Percentiles rank a stretch among this genome's conserved stretches.
Evolutionary conservation across 1,140 invertebrate genomes (phyloP).

Genomic region (Phortica variegata): DNA sequence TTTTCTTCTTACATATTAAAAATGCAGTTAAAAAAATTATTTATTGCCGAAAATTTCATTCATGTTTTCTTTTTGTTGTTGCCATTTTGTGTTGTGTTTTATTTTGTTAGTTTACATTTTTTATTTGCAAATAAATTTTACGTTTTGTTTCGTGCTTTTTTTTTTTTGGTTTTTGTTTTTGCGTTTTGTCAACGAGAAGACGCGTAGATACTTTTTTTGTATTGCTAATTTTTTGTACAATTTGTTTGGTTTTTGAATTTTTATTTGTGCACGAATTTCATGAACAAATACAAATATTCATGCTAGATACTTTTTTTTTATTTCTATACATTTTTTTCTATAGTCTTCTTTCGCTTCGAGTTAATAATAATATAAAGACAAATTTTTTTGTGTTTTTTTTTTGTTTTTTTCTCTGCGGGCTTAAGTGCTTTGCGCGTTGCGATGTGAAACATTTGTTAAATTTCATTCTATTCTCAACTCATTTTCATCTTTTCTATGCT

Average conservation of each 20-base stretch:
- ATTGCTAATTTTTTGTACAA: background rate
- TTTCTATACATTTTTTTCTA: background rate
- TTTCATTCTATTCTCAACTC: too few relatives aligned
- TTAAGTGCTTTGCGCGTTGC: background rate
- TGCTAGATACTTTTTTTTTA: background rate
- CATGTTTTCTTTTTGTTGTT: background rate
- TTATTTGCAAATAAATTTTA: too few relatives aligned
- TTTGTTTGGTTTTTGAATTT: background rate
- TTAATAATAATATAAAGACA: too few relatives aligned
- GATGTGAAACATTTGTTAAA: constrained; percentile 7
- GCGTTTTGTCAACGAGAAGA: background rate
- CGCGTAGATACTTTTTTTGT: background rate
- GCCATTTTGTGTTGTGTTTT: background rate
- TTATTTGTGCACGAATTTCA: too few relatives aligned
- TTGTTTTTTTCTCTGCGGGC: background rate
- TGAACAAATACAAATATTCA: background rate
- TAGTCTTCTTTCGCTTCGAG: too few relatives aligned
- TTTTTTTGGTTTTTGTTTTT: constrained; percentile 5
- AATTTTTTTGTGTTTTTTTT: background rate
- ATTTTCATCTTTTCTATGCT: too few relatives aligned
- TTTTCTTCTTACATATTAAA: constrained; percentile 16
- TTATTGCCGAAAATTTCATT: background rate
- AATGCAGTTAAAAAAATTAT: too few relatives aligned
- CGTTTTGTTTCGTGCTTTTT: constrained; percentile 1
- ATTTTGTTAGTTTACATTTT: constrained; percentile 2